Conservation (phyloP, 2,888 invertebrate species). For the Dysmachus trigonus region DNA sequence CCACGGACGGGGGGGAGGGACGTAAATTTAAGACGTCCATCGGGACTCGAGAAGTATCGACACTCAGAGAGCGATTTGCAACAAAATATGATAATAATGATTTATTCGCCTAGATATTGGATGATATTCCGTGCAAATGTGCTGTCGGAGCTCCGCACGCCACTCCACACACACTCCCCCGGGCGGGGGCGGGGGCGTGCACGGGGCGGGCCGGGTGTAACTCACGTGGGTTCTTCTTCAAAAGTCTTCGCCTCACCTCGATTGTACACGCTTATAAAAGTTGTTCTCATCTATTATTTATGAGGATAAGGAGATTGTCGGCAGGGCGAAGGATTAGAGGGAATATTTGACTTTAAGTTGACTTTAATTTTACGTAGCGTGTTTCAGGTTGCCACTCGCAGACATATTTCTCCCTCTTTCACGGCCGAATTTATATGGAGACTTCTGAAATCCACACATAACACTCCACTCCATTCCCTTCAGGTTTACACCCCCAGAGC, state of each 20-base stretch:
- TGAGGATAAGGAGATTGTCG: slow-evolving; percentile 46
- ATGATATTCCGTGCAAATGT: slow-evolving; percentile 43
- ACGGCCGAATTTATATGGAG: slow-evolving; percentile 20
- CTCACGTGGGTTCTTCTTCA: slow-evolving; percentile 38
- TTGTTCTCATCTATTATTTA: slow-evolving; percentile 49
- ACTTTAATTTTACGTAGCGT: slow-evolving; percentile 32
- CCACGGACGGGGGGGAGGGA: not conserved
- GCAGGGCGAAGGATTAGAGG: slow-evolving; percentile 21
- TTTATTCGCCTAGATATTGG: slow-evolving; percentile 48
- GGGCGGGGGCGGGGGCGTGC: no score
- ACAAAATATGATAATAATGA: slow-evolving; percentile 50
- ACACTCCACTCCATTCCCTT: not conserved
- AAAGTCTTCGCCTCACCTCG: slow-evolving; percentile 18
- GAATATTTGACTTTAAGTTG: slow-evolving; percentile 38
- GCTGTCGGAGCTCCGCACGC: not conserved
- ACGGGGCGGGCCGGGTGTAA: not conserved
- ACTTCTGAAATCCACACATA: slow-evolving; percentile 11
- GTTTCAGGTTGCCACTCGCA: not conserved
- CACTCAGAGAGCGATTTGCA: slow-evolving; percentile 42
- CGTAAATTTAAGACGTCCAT: slow-evolving; percentile 2
- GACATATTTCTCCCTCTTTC: not conserved
- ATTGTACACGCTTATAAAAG: slow-evolving; percentile 46
- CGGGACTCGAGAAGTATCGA: not conserved
- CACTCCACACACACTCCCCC: not conserved
- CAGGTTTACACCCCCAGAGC: not conserved